Conservation (phyloP, 2,113 vertebrate genomes). For the Rhipidura dahli region DNA sequence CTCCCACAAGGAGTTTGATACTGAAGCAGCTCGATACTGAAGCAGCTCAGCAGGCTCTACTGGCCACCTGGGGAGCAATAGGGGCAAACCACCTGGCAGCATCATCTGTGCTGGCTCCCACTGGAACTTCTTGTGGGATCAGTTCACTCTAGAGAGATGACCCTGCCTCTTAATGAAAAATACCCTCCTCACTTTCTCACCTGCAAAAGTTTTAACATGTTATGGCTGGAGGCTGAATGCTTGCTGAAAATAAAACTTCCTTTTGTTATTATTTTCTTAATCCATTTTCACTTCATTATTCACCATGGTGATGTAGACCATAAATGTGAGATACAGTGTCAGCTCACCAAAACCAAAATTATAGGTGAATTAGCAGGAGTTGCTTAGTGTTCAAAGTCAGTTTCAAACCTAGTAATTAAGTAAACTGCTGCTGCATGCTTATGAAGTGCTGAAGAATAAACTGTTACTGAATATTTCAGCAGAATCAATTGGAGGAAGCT, state of each 20-base stretch:
- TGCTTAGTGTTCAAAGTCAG: background rate
- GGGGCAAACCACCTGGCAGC: background rate
- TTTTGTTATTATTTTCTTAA: background rate
- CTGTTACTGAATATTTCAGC: background rate
- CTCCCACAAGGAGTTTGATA: background rate
- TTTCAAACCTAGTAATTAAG: background rate
- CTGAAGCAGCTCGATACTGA: background rate
- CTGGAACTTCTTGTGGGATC: background rate
- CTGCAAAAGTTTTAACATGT: background rate
- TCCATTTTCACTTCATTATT: background rate
- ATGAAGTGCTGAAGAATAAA: background rate
- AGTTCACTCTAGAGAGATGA: background rate
- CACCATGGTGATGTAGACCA: background rate
- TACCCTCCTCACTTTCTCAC: background rate
- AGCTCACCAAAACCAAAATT: background rate
- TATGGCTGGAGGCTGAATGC: background rate
- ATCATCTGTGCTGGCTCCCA: background rate
- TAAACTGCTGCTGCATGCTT: background rate
- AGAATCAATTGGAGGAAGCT: background rate
- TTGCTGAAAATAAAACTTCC: background rate
- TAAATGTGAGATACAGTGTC: background rate
- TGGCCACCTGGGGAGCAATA: fast-evolving
- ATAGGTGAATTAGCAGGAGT: background rate
- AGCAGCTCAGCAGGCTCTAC: background rate
- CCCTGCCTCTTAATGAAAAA: background rate